phyloP scores from a whole-genome alignment of 2,797 vertebrate genomes.

The Phoeniculus purpureus region DNA sequence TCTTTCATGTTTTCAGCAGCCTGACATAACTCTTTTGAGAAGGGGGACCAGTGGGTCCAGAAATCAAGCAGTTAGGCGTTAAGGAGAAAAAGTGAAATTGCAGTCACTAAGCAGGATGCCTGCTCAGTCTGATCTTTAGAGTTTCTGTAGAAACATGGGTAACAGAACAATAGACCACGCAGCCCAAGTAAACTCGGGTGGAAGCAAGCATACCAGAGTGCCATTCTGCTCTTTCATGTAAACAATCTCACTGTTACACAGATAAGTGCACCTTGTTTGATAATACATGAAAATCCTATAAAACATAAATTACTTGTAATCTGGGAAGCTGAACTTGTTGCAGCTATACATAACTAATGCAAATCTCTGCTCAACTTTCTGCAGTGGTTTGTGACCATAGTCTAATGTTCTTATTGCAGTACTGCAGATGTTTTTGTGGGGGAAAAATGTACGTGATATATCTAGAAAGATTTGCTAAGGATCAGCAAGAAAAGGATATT shows the following conservation, averaged over 20 bases:
- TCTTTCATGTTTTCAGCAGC: background rate
- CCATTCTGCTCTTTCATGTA: fast-evolving
- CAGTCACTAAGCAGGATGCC: fast-evolving
- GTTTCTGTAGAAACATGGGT: background rate
- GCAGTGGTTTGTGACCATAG: background rate
- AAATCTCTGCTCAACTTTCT: background rate
- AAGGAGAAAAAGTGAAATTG: background rate
- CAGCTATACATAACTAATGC: background rate
- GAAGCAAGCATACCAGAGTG: fast-evolving
- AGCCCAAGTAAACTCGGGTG: fast-evolving
- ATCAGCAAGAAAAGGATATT: background rate
- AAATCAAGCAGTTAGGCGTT: background rate
- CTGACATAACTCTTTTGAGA: fast-evolving
- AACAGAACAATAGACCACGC: background rate
- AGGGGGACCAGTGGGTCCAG: background rate
- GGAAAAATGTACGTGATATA: background rate
- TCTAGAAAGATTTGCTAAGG: background rate
- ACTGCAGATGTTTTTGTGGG: background rate
- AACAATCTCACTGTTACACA: too few species aligned
- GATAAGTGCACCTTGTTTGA: fast-evolving
- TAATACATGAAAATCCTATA: background rate
- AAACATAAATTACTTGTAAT: background rate
- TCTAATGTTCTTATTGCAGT: background rate
- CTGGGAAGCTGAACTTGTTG: background rate
- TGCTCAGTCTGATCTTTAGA: background rate